A percentile compares a stretch with the other conserved stretches of the same genome.
Evolutionary conservation across 2,797 vertebrate species (phyloP).

Genomic region (Scarus forsteni): DNA sequence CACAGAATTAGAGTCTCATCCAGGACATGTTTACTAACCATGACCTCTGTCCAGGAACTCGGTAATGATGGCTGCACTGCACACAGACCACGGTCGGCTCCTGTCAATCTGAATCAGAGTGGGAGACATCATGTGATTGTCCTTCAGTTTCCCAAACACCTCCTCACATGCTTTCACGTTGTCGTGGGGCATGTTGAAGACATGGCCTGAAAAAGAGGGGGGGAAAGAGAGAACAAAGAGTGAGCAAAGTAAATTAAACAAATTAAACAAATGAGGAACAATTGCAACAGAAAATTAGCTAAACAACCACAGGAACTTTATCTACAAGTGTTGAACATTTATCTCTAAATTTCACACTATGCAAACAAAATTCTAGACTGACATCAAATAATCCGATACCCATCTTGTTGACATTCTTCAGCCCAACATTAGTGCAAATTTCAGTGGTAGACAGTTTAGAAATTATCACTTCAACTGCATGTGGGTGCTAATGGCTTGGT

Average conservation of each 20-base stretch:
- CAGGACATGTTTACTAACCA: slow-evolving; percentile 86
- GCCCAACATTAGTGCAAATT: no score
- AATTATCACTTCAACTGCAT: no score
- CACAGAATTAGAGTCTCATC: slow-evolving; percentile 33
- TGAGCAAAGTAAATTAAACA: slow-evolving; percentile 5
- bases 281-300: no score
- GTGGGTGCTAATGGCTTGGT: no score
- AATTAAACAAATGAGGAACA: no score
- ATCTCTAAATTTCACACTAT: no score
- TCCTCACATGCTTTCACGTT: slow-evolving; percentile 97
- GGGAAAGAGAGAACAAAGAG: slow-evolving; percentile 13
- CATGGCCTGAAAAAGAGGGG: slow-evolving; percentile 85
- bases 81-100: slow-evolving; percentile 94
- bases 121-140: slow-evolving; percentile 99
- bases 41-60: slow-evolving; percentile 97
- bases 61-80: slow-evolving; percentile 96
- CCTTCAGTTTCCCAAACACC: slow-evolving; percentile 92
- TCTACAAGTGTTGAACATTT: no score
- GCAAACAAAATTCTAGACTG: no score
- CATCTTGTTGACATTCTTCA: no score
- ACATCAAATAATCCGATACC: no score
- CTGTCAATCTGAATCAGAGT: slow-evolving; percentile 97
- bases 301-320: no score
- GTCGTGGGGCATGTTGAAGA: slow-evolving; percentile 99
- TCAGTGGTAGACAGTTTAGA: no score